Evolutionary conservation across 2,797 vertebrate species (phyloP), one percentile per base, ranked within the genome.

Genomic region (Gobionotothen gibberifrons): DNA sequence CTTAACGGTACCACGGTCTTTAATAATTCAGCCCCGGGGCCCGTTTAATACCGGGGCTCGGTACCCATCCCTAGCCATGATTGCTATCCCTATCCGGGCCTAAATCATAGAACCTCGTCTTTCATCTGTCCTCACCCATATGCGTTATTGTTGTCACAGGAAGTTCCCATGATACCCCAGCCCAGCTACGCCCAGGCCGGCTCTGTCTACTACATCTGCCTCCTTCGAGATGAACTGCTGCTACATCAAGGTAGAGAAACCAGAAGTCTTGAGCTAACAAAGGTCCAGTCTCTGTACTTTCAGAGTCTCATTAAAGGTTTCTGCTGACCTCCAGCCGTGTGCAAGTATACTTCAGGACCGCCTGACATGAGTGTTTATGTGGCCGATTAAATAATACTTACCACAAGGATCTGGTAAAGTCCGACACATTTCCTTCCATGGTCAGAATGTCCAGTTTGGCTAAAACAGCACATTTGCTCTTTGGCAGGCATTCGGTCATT

Each of bases 201-300:
- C 82, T 99, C 97, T n/a, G 94, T 99, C 78, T 99, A 99, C 90
- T 99, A 98, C 83, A 99, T 99, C 87, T 99, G 98, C 85, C 93
- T 99, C 47, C 87, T 99, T 49, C 93, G 98, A 85, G 98, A 99
- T 10, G 97, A 99, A 0, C 93, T 99, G 80, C 94, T 99, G 83
- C 94, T 99, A n/a, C 97, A 98, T 84, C 98, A 99, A 93, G 98
- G 98, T 99, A 86, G 0, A 80, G 74, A 56, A 70, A 54, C n/a
- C 42, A 49, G 13, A 32, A 61, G 19, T 19, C 5, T 14, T 39
- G 6, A 49, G 29, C 21, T 81, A 1, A 21, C 1, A 55, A 16
- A 54, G 10, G 4, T 11, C 26, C 2, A 2, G 4, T 64, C n/a
- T 58, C 26, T 11, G 32, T 56, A 17, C 13, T 26, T 43, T 13